Evolutionary conservation across 1,140 invertebrate species (phyloP).

Genomic region (Branchinecta lindahli): DNA sequence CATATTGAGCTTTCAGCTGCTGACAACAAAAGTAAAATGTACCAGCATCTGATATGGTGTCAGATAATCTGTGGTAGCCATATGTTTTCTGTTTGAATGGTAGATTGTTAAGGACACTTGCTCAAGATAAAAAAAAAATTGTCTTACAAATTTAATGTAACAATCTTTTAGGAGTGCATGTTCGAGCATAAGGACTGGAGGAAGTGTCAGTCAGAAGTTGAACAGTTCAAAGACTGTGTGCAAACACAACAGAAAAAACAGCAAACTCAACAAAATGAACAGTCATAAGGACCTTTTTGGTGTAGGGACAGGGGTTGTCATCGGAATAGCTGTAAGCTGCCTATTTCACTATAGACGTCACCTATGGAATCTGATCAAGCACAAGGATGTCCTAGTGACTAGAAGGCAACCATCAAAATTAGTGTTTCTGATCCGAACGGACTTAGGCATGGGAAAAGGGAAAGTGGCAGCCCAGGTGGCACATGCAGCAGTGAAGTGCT

Average conservation of each 20-base stretch:
- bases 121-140: too few species aligned
- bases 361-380: background rate
- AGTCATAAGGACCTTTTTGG: background rate
- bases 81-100: too few species aligned
- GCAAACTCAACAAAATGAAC: background rate
- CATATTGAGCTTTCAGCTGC: too few species aligned
- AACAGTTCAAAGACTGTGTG: constrained; percentile 32
- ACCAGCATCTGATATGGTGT: too few species aligned
- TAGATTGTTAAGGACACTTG: too few species aligned
- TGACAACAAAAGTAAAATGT: too few species aligned
- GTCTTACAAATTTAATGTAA: too few species aligned
- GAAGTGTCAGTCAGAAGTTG: constrained; percentile 34
- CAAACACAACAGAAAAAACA: constrained; percentile 22
- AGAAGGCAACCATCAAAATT: constrained; percentile 32
- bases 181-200: constrained; percentile 36
- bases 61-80: too few species aligned
- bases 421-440: constrained; percentile 38
- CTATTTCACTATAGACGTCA: background rate
- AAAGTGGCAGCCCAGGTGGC: constrained; percentile 39
- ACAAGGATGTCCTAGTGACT: constrained; percentile 21
- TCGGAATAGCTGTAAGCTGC: background rate
- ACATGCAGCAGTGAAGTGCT: constrained; percentile 32
- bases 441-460: constrained; percentile 37
- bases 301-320: background rate
- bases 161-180: constrained; percentile 32